These are phyloP conservation scores for Burhinus bistriatus DNA, from an alignment of 2,113 vertebrate genomes.

Conservation along the genomic window DNA sequence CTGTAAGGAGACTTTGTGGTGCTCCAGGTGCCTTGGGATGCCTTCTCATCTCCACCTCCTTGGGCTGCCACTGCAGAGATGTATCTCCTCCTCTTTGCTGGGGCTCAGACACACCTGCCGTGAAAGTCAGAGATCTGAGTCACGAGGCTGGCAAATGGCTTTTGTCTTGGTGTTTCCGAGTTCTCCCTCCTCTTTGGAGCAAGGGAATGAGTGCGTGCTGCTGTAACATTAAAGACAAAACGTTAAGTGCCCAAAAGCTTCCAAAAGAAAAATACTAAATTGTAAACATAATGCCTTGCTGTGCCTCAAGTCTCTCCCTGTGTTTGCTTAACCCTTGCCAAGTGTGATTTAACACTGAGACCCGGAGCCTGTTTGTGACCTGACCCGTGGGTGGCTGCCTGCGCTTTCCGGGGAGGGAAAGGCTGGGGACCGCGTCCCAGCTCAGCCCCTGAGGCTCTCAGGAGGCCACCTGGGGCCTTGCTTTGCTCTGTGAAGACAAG, in stretches of 20 bases:
- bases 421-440: accelerated
- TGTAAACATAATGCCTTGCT: background rate
- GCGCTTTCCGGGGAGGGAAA: accelerated
- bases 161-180: background rate
- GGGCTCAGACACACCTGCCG: background rate
- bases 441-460: background rate
- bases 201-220: background rate
- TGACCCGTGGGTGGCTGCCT: background rate
- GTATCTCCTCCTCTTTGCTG: background rate
- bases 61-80: background rate
- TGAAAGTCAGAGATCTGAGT: background rate
- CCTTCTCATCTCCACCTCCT: background rate
- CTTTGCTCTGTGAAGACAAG: background rate
- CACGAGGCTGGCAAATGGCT: background rate
- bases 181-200: background rate
- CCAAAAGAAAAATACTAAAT: background rate
- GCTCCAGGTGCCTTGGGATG: background rate
- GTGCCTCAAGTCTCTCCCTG: accelerated
- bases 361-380: background rate
- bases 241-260: background rate
- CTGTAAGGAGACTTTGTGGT: background rate
- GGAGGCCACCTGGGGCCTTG: background rate
- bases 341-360: background rate
- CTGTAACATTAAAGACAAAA: background rate
- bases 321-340: background rate